Evolutionary conservation across 2,797 vertebrate species (phyloP).

Genomic region (Neosalanx taihuensis): DNA sequence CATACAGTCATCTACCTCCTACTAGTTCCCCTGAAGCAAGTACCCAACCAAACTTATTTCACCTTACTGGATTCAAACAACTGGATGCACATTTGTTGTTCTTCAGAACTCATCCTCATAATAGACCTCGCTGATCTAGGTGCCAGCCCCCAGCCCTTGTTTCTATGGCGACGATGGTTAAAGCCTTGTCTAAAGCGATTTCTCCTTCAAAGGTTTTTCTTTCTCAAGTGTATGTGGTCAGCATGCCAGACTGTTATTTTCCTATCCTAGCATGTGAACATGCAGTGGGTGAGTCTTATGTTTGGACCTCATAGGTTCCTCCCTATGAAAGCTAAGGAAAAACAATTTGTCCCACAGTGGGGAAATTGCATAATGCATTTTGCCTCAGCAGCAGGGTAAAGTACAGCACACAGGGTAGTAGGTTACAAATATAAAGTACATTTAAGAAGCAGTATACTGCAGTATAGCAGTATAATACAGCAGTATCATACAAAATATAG

Average conservation of each 20-base stretch:
- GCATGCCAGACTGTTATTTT: neutral
- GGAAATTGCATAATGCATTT: too few species aligned
- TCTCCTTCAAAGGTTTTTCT: neutral
- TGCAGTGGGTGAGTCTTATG: neutral
- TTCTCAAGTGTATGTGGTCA: neutral
- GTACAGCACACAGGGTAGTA: too few species aligned
- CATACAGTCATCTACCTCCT: neutral
- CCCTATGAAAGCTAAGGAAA: too few species aligned
- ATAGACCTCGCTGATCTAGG: neutral
- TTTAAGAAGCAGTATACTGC: too few species aligned
- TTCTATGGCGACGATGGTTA: slow-evolving; percentile 41
- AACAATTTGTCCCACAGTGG: too few species aligned
- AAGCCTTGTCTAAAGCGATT: slow-evolving; percentile 24
- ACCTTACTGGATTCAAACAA: neutral
- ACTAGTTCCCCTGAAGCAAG: neutral
- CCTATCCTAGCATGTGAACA: neutral
- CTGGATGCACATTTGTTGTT: neutral
- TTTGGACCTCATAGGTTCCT: neutral
- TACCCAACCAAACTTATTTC: neutral
- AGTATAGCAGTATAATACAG: too few species aligned
- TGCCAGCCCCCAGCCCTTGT: slow-evolving; percentile 14
- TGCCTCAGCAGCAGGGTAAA: too few species aligned
- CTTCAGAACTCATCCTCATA: slow-evolving; percentile 16
- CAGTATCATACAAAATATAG: too few species aligned
- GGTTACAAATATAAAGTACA: too few species aligned